Base-by-base conservation (phyloP, 64 coral and sea anemone species). In the Montipora efflorescens region DNA sequence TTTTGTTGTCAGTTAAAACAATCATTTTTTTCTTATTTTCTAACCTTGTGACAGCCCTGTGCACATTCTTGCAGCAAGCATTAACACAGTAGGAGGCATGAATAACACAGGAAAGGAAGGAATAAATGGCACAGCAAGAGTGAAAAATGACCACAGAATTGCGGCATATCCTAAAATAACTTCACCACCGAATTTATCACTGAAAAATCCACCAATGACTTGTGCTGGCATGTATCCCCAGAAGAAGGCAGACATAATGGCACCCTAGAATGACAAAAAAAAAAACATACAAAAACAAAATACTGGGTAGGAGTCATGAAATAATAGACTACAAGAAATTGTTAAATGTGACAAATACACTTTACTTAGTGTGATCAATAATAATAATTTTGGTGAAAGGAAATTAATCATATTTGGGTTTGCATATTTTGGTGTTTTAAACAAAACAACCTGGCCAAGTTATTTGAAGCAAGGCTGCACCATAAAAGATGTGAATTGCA, bases 221-320 rank as follows among this genome's bases (percentile, higher is more conserved):
- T 97, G 96, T 59, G 96, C 93, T 61, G 93, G 92, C 44, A 90
- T 94, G 62, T 97, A 97, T 48, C 96, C 96, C 92, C 96, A 97
- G 64, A 97, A 91, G 82, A 97, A 97, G 20, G 96, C 80, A 43
- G 96, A 97, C 96, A 97, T 97, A 3, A 97, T 83, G 47, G 92
- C 89, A 62, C 96, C 96, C 96, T 97, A 76, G 18, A 25, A 78
- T 11, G 28, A 78, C 59, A 44, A 48, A 3, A 73, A 45, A 78
- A 62, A 83, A 76, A 8, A 57, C 0, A 57, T 57, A 57, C 6
- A 57, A 57, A 57, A 57, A 57, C 10, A 11, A 57, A 6, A 57
- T 57, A 57, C 7, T 8, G 53, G 11, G 1, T 8, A 57, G 53
- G 11, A 57, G 3, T 57, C 7, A 57, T 11, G 6, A 36, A 36